Base-by-base conservation (phyloP, 2,797 vertebrate species). In the Oreochromis grahami region DNA sequence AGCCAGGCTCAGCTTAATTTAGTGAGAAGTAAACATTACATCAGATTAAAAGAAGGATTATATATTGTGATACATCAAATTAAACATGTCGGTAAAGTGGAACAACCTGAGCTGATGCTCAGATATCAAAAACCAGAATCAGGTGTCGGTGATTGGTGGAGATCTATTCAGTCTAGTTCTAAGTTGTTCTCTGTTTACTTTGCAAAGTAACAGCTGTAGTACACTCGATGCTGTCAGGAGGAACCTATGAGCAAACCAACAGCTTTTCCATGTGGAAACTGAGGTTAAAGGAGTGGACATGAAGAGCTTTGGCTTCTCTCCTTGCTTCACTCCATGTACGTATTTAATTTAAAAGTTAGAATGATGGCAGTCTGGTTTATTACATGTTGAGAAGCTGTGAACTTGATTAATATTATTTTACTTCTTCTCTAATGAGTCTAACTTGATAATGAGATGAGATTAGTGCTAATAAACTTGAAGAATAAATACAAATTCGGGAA, bases 401-500 rank as follows among this genome's bases (percentile, higher is more conserved):
- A 45, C 65, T 70, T 11, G 41, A 70, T 70, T 70, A 70, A 45
- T 45, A 70, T 45, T 17, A 29, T 17, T 45, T 70, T 7, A 11
- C 6, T 70, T 70, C 8, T 43, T 43, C 21, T 70, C 8, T 0
- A 68, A 24, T 41, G 41, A 45, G 41, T 45, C 1, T 70, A 45
- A 70, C 14, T 45, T 45, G 65, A 24, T 26, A 45, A 26, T 45
- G 14, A 45, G 15, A 70, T 11, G 2, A 45, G 14, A 70, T 8
- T 17, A 45, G 6, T 45, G 41, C 3, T 29, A 29, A 70, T 26
- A 0, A 70, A 70, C 15, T 45, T 10, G 60, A 45, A 26, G 41
- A 70, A 29, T 17, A 70, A 70, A 70, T 45, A 29, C 5, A 26
- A 45, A 45, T 45, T 70, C 0, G 0, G 2, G 0, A 70, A 70